Evolutionary conservation across 2,797 vertebrate genomes (phyloP).

Genomic region (Gadopsis marmoratus): DNA sequence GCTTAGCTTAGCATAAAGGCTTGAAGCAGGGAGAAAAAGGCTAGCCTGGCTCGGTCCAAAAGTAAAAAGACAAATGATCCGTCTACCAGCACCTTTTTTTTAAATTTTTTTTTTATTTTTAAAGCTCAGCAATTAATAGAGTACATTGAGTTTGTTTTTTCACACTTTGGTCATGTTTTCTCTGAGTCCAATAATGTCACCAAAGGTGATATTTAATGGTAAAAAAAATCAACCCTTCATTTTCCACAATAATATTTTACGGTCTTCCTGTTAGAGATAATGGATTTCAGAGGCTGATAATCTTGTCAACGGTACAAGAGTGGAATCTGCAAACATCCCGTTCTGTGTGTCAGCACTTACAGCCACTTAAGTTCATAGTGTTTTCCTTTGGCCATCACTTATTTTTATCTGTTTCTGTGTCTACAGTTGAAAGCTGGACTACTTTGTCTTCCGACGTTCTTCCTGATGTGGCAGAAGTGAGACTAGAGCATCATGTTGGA

Average conservation of each 20-base stretch:
- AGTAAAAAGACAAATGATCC: neutral
- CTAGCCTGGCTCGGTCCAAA: neutral
- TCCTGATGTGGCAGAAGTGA: constrained; percentile 44
- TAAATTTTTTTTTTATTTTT: no score
- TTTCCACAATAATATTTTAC: neutral
- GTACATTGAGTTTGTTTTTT: neutral
- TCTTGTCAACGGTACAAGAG: constrained; percentile 9
- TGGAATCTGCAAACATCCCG: neutral
- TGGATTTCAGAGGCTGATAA: constrained; percentile 23
- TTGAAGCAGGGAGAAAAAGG: neutral
- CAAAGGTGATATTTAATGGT: neutral
- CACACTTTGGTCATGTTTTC: neutral
- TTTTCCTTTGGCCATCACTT: neutral
- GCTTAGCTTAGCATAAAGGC: neutral
- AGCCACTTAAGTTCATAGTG: neutral
- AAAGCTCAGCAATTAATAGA: neutral
- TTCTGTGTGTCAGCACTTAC: neutral
- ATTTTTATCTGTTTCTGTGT: constrained; percentile 29
- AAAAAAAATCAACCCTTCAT: neutral
- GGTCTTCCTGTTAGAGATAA: neutral
- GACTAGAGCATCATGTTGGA: constrained; percentile 82
- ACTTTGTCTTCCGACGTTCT: neutral
- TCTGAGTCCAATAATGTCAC: neutral
- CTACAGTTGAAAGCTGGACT: constrained; percentile 29
- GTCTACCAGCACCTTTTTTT: neutral